These are phyloP conservation scores for Lipophrys pholis DNA, from an alignment of 2,113 vertebrate species.

Conservation along the genomic window DNA sequence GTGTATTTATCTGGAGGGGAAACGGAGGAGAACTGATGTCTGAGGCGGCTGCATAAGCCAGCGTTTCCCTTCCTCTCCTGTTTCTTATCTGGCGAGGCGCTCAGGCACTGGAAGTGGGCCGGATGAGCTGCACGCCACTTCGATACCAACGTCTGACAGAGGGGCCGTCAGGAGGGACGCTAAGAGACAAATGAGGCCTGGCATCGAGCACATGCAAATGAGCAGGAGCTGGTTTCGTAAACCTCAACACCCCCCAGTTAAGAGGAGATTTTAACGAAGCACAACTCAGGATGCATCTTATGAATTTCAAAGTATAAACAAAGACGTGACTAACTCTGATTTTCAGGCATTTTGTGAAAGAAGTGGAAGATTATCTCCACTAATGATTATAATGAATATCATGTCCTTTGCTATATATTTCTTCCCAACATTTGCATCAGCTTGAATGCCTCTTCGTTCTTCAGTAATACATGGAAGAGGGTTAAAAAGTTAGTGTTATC, in stretches of 20 bases:
- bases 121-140: slow-evolving; percentile 23
- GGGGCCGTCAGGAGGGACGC: neutral
- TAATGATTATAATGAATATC: too few relatives aligned
- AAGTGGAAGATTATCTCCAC: too few relatives aligned
- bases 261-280: neutral
- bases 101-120: slow-evolving; percentile 11
- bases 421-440: too few relatives aligned
- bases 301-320: neutral
- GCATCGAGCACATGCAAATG: neutral
- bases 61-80: slow-evolving; percentile 32
- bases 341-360: too few relatives aligned
- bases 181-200: neutral
- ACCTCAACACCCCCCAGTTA: neutral
- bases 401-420: too few relatives aligned
- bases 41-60: slow-evolving; percentile 52
- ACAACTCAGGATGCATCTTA: neutral
- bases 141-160: slow-evolving; percentile 32
- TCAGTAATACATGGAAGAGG: too few relatives aligned
- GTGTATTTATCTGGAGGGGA: slow-evolving; percentile 71
- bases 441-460: too few relatives aligned
- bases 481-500: too few relatives aligned
- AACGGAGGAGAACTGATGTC: slow-evolving; percentile 51
- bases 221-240: neutral
- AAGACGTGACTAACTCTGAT: too few relatives aligned
- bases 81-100: slow-evolving; percentile 42